Evolutionary conservation across 2,797 vertebrate genomes (phyloP), one percentile per base, ranked within the genome.

Genomic region (Gallinago nigripennis): DNA sequence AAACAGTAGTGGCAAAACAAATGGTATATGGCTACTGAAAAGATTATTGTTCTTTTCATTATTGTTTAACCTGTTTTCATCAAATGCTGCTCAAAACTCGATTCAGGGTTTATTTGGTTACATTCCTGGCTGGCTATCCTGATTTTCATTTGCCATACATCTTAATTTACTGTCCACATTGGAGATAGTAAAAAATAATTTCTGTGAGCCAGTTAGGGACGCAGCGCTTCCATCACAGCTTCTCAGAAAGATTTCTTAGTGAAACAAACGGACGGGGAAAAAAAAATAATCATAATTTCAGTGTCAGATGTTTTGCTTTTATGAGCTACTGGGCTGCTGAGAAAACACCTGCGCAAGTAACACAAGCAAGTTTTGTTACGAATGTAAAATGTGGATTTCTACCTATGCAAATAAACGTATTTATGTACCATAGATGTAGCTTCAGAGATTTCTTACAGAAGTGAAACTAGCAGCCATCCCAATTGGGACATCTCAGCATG

Each of bases 401-500:
- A 41, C 8, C 33, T 53, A 16, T n/a, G 57, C 21, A 68, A 77
- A 72, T 35, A 65, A 79, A 9, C 9, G 5, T 58, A 70, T 75
- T 70, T 60, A 35, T 39, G 11, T 25, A 31, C 33, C n/a, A 30
- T 2, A n/a, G 35, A 5, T 16, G 14, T 31, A 65, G 15, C 54
- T 86, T 19, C 43, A 24, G 11, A 61, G 20, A 66, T 76, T 39
- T 85, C 66, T 78, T 37, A 18, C 1, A 51, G 37, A 65, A 48
- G 7, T 18, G 37, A 46, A 79, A 64, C 8, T 31, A 66, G 53
- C 16, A 70, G 39, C 13, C 14, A 50, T 30, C 6, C 9, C n/a
- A 72, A 2, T 0, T 27, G 45, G 20, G 37, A 70, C 46, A 57
- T 71, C 16, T 16, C 53, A 69, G 7, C 2, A 0, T 18, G 31